A percentile compares a stretch with the other conserved stretches of the same genome.
Evolutionary conservation across 1,140 invertebrate species (phyloP).

Genomic region (Anastrepha obliqua): DNA sequence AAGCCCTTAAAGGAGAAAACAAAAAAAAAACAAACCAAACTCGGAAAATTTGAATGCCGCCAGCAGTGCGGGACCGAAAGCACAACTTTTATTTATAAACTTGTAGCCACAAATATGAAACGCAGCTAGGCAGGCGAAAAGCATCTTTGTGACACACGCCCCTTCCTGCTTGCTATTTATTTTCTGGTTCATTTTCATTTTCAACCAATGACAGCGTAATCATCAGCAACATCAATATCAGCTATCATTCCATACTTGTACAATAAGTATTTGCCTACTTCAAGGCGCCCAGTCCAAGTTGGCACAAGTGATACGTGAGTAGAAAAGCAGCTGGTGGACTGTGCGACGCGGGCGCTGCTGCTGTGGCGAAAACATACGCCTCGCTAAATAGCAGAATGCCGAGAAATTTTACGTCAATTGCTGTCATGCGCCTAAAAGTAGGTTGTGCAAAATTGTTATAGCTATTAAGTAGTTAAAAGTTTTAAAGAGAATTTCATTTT

Average conservation of each 20-base stretch:
- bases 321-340: too few species aligned
- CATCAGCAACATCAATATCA: not conserved
- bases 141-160: not conserved
- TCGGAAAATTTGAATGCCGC: not conserved
- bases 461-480: conserved; percentile 39
- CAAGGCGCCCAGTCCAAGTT: not conserved
- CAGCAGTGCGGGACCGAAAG: not conserved
- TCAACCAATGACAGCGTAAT: conserved; percentile 7
- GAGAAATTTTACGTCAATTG: not conserved
- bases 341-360: too few species aligned
- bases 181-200: conserved; percentile 16
- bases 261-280: conserved; percentile 10
- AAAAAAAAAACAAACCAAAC: not conserved
- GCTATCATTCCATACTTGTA: not conserved
- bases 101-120: too few species aligned
- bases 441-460: not conserved
- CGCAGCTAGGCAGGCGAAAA: not conserved
- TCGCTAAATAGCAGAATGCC: not conserved
- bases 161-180: not conserved
- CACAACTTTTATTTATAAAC: not conserved
- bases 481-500: conserved; percentile 22
- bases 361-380: not conserved
- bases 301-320: not conserved
- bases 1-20: not conserved
- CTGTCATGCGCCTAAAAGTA: conserved; percentile 8